phyloP scores from a whole-genome alignment of 2,113 vertebrate species.

The Sula dactylatra region DNA sequence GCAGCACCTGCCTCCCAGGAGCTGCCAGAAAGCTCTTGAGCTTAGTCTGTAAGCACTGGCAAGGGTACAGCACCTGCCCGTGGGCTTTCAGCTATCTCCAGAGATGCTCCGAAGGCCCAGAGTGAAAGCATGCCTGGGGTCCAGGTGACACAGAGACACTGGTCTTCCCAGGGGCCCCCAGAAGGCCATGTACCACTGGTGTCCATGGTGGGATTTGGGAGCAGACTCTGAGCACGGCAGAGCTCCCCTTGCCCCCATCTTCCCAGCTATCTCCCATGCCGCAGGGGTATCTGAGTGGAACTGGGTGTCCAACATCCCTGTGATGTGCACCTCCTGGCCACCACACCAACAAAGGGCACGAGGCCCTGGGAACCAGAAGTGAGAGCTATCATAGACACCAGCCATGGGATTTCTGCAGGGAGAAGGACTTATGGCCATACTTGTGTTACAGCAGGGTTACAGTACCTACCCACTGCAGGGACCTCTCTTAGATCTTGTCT shows the following conservation, averaged over 20 bases:
- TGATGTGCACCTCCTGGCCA: neutral
- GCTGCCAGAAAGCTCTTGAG: neutral
- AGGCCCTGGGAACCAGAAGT: neutral
- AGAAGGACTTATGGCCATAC: neutral
- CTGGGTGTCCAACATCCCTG: neutral
- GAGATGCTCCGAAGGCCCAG: neutral
- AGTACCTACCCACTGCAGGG: neutral
- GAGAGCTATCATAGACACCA: fast-evolving
- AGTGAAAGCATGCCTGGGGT: neutral
- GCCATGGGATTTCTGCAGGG: neutral
- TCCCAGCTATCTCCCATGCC: neutral
- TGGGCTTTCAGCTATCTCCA: neutral
- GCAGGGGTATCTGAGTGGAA: neutral
- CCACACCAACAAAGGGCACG: neutral
- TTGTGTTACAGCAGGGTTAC: neutral
- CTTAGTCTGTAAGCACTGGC: neutral
- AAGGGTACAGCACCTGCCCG: neutral
- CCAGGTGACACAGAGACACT: neutral
- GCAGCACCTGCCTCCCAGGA: neutral
- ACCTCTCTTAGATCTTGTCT: neutral
- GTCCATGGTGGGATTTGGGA: neutral
- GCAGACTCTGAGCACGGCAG: neutral
- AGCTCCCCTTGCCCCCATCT: neutral
- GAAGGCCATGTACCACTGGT: neutral
- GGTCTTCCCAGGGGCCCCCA: neutral